Evolutionary conservation across 2,888 invertebrate genomes (phyloP).

Genomic region (Hipparchia semele): DNA sequence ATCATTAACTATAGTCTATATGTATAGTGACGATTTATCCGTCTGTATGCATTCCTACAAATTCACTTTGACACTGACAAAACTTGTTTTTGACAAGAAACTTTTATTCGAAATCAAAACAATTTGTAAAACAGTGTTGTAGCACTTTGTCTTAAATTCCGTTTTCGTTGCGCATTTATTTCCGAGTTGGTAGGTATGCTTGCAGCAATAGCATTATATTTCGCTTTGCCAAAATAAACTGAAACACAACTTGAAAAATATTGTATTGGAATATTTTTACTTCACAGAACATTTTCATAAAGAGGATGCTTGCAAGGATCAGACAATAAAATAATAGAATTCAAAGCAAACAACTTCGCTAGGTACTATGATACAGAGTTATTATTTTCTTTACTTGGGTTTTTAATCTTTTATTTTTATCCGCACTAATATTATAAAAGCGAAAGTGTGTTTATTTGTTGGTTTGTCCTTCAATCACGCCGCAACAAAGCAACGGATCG

Average conservation of each 20-base stretch:
- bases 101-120: slow-evolving; percentile 15
- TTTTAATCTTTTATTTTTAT: too few relatives aligned
- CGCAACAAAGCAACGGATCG: too few relatives aligned
- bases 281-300: background rate
- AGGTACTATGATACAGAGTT: too few relatives aligned
- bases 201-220: slow-evolving; percentile 41
- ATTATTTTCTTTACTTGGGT: too few relatives aligned
- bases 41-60: background rate
- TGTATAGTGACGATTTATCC: background rate
- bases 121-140: slow-evolving; percentile 16
- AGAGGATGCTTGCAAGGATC: too few relatives aligned
- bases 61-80: slow-evolving; percentile 7
- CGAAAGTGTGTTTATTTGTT: too few relatives aligned
- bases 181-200: slow-evolving; percentile 31
- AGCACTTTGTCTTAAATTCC: slow-evolving; percentile 17
- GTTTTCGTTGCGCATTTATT: slow-evolving; percentile 37
- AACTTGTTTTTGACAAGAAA: slow-evolving; percentile 18
- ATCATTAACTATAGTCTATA: too few relatives aligned
- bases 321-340: too few relatives aligned
- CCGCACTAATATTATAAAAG: too few relatives aligned
- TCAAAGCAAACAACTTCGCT: too few relatives aligned
- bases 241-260: slow-evolving; percentile 1
- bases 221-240: slow-evolving; percentile 25
- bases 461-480: too few relatives aligned
- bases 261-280: background rate